These are phyloP conservation scores for Petrocephalus schoutedeni DNA, from an alignment of 2,797 vertebrate genomes.

Conservation along the genomic window DNA sequence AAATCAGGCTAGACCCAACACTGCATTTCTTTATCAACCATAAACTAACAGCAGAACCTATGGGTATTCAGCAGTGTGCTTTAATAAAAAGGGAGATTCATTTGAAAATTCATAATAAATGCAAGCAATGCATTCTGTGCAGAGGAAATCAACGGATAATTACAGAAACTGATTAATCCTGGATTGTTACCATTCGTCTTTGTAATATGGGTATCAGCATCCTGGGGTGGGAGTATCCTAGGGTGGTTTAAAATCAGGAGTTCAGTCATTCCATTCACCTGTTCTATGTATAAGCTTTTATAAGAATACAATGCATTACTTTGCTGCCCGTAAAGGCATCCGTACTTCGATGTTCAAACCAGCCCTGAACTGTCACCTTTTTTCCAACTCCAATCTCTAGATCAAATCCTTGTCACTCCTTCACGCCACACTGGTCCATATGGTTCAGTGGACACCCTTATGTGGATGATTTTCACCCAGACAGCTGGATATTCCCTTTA, in stretches of 20 bases:
- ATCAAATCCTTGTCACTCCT: background rate
- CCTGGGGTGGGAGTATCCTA: background rate
- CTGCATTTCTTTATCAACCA: conserved; percentile 34
- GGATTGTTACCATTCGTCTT: background rate
- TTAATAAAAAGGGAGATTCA: conserved; percentile 44
- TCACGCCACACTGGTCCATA: background rate
- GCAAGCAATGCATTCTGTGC: conserved; percentile 25
- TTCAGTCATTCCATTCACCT: background rate
- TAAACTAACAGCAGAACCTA: conserved; percentile 31
- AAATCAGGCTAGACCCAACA: conserved; percentile 43
- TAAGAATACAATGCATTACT: background rate
- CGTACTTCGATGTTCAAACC: background rate
- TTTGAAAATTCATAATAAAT: conserved; percentile 41
- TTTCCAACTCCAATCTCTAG: background rate
- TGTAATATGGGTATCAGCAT: background rate
- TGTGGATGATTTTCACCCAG: background rate
- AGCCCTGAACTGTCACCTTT: background rate
- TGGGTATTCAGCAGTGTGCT: conserved; percentile 19
- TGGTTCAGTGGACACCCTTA: background rate
- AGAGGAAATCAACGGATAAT: background rate
- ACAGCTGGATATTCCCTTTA: background rate
- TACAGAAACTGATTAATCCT: background rate
- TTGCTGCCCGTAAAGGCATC: background rate
- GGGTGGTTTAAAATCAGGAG: background rate
- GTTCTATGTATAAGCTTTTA: background rate